These are phyloP conservation scores for Montipora foliosa DNA, from an alignment of 64 coral and sea anemone genomes.

Conservation along the genomic window DNA sequence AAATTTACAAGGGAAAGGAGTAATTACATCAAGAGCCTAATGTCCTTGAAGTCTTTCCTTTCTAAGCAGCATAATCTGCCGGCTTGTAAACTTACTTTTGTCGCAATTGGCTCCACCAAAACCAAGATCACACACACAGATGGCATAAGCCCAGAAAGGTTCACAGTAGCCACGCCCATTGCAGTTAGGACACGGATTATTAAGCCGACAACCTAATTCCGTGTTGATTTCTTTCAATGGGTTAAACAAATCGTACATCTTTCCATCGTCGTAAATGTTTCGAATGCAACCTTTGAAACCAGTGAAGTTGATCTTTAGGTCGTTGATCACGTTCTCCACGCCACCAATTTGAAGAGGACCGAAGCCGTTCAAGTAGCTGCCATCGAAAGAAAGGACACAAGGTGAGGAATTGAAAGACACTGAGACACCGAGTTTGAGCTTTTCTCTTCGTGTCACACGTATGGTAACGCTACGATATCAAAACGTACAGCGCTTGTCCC, in stretches of 20 bases:
- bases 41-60: background rate
- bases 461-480: no score
- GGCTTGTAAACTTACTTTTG: slow-evolving; percentile 69
- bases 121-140: slow-evolving; percentile 90
- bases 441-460: no score
- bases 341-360: slow-evolving; percentile 98
- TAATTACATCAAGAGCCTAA: no score
- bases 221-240: slow-evolving; percentile 80
- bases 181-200: slow-evolving; percentile 83
- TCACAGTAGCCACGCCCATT: slow-evolving; percentile 85
- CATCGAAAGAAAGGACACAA: background rate
- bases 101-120: slow-evolving; percentile 76
- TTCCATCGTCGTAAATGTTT: slow-evolving; percentile 76
- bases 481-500: no score
- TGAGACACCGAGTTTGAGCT: no score
- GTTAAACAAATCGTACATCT: slow-evolving; percentile 88
- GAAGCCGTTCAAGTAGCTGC: slow-evolving; percentile 90
- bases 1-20: no score
- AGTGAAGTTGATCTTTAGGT: slow-evolving; percentile 58
- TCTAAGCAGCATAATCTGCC: background rate
- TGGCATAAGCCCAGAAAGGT: slow-evolving; percentile 70
- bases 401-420: no score
- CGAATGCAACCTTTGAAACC: slow-evolving; percentile 90
- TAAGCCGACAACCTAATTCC: slow-evolving; percentile 65
- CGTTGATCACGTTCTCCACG: slow-evolving; percentile 44